phyloP scores from a whole-genome alignment of 2,113 vertebrate genomes.

The Dinomys branickii region DNA sequence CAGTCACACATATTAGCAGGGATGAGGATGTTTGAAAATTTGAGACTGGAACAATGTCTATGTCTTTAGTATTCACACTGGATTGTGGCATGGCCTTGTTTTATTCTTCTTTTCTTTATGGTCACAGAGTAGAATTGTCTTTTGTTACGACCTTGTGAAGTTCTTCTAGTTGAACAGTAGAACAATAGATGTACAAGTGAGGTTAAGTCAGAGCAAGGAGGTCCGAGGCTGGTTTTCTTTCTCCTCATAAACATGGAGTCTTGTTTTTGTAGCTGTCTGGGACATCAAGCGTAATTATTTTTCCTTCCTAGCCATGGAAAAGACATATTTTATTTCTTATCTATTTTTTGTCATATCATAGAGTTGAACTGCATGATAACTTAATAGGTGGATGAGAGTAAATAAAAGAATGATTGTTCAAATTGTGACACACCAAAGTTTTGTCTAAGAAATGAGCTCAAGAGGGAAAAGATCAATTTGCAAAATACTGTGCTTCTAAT shows the following conservation, averaged over 20 bases:
- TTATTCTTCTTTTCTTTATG: background rate
- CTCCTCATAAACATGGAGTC: background rate
- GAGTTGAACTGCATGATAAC: background rate
- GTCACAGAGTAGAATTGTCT: background rate
- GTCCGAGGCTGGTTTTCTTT: background rate
- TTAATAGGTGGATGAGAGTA: background rate
- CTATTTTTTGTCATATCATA: background rate
- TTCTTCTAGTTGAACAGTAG: background rate
- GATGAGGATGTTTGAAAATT: background rate
- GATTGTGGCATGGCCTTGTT: background rate
- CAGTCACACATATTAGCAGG: background rate
- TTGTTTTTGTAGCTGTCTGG: background rate
- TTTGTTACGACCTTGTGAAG: background rate
- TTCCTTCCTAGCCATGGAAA: background rate
- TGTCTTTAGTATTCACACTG: background rate
- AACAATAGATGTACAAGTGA: background rate
- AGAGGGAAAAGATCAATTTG: background rate
- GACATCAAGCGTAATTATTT: background rate
- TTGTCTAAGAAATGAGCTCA: background rate
- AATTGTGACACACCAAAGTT: background rate
- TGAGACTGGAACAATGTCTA: background rate
- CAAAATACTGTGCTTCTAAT: background rate
- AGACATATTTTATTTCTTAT: background rate
- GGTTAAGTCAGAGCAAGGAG: background rate
- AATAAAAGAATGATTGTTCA: slow-evolving; percentile 7